A percentile compares a stretch with the other conserved stretches of the same genome.
These are phyloP conservation scores for Eulemur mongoz DNA, from an alignment of 2,797 vertebrate species.

Conservation along the genomic window DNA sequence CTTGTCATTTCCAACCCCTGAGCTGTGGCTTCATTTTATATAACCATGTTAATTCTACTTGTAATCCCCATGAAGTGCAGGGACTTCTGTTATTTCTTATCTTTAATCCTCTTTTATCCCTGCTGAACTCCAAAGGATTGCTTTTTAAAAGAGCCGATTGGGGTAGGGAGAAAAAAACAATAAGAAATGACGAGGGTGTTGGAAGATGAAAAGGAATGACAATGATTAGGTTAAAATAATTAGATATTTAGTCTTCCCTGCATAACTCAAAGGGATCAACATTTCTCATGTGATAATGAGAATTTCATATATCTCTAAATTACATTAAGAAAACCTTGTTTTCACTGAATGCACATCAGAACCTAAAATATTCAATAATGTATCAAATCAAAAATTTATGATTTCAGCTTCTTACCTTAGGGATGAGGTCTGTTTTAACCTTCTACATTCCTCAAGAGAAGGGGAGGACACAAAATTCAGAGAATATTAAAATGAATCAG, in stretches of 20 bases:
- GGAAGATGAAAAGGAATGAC: constrained; percentile 58
- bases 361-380: constrained; percentile 63
- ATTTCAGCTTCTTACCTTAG: constrained; percentile 36
- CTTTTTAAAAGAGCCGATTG: constrained; percentile 55
- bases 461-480: neutral
- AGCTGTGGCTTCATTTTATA: constrained; percentile 57
- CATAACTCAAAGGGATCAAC: constrained; percentile 59
- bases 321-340: constrained; percentile 51
- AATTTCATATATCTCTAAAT: constrained; percentile 64
- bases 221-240: constrained; percentile 73
- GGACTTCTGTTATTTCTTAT: constrained; percentile 68
- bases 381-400: constrained; percentile 56
- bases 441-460: neutral
- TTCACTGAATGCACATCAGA: constrained; percentile 28
- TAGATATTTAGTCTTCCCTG: constrained; percentile 67
- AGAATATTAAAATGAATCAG: neutral
- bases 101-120: constrained; percentile 71
- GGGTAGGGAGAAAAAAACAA: constrained; percentile 21
- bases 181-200: constrained; percentile 45
- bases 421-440: neutral
- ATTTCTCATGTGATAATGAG: constrained; percentile 46
- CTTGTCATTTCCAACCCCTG: constrained; percentile 53
- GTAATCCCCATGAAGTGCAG: constrained; percentile 68
- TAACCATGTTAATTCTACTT: constrained; percentile 61
- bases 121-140: constrained; percentile 55